Evolutionary conservation across 2,888 invertebrate species (phyloP), one percentile per base, ranked within the genome.

Genomic region (Cinara cedri): DNA sequence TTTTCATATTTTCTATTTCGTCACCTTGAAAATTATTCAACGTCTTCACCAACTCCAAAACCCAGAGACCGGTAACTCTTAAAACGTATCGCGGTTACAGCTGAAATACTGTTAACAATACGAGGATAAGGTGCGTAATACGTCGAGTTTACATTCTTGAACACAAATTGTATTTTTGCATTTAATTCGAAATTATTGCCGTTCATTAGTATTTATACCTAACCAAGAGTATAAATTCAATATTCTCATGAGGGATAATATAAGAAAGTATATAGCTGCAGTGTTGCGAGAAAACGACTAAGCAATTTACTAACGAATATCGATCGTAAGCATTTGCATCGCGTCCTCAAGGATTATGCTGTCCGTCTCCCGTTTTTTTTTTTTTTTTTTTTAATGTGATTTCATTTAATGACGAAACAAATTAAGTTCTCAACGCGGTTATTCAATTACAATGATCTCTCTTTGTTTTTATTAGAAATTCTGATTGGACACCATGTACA

Each of bases 101-200:
- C 49, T 49, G 72, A 60, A 60, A 72, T 34, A 3, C 16, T 4
- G 60, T n/a, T n/a, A n/a, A n/a, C n/a, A n/a, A n/a, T n/a, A n/a
- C n/a, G n/a, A n/a, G n/a, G n/a, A n/a, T n/a, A n/a, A n/a, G 72
- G 46, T 34, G 46, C n/a, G n/a, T 26, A 46, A 72, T 60, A 72
- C 60, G 57, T 49, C n/a, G 19, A 49, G 26, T 72, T 72, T 72
- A 34, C 6, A 46, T 49, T 49, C 44, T 46, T n/a, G 44, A 72
- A 66, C n/a, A 11, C 57, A 55, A 72, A 72, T 57, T 44, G 24
- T 57, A 46, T 46, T 57, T 46, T n/a, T 24, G n/a, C 57, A 24
- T 42, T 72, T 57, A 72, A 72, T 46, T 44, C 44, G 71, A n/a
- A 57, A 71, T 44, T 24, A 71, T 57, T 44, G 16, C 44, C 71